A percentile compares a stretch with the other conserved stretches of the same genome.
phyloP scores from a whole-genome alignment of 2,113 vertebrate species.

The Brienomyrus longianalis region DNA sequence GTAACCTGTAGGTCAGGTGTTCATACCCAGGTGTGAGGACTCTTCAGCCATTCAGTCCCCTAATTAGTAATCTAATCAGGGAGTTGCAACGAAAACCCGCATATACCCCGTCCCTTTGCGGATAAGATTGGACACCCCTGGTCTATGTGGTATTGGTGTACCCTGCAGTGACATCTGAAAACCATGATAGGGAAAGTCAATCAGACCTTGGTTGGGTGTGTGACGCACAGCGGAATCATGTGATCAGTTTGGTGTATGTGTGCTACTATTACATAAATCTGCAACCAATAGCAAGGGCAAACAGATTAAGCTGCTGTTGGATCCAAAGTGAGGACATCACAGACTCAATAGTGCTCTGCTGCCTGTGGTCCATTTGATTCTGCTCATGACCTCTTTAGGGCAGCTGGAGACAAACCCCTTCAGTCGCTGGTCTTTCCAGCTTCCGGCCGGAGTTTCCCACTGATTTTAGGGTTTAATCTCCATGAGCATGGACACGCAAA shows the following conservation, averaged over 20 bases:
- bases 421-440: background rate
- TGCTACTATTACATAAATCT: background rate
- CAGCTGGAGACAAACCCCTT: background rate
- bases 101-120: no score
- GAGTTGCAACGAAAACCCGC: no score
- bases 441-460: background rate
- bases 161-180: background rate
- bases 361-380: background rate
- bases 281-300: background rate
- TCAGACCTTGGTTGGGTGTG: background rate
- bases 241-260: background rate
- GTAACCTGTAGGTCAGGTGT: no score
- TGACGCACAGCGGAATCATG: background rate
- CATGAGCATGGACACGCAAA: background rate
- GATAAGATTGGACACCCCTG: no score
- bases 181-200: background rate
- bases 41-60: no score
- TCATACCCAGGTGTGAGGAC: no score
- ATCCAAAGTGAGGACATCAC: background rate
- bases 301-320: background rate
- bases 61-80: no score
- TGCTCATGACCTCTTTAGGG: background rate
- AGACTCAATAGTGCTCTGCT: background rate
- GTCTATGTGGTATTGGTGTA: background rate
- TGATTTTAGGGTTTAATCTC: slow-evolving; percentile 5